Percentiles rank a stretch among this genome's conserved stretches.
phyloP scores from a whole-genome alignment of 2,888 invertebrate species.

The Dascillus cervinus region DNA sequence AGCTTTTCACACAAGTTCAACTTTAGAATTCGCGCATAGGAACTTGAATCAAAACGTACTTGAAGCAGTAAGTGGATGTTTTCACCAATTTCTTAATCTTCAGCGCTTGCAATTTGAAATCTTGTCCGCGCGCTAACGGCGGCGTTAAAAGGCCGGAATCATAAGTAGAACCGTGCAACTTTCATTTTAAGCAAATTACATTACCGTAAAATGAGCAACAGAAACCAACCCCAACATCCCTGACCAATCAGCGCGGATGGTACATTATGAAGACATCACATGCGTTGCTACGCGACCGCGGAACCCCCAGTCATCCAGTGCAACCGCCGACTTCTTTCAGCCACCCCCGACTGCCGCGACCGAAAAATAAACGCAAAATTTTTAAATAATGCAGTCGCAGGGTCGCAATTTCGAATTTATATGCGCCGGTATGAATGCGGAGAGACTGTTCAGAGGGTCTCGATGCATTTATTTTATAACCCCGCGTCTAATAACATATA shows the following conservation, averaged over 20 bases:
- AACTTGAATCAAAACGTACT: too few species aligned
- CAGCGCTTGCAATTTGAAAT: too few species aligned
- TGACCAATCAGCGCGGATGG: constrained; percentile 41
- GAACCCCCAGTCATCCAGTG: constrained; percentile 28
- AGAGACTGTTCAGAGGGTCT: constrained; percentile 10
- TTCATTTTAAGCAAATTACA: constrained; percentile 31
- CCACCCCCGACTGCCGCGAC: neutral
- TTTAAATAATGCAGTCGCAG: too few species aligned
- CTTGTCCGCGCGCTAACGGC: too few species aligned
- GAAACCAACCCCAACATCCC: constrained; percentile 32
- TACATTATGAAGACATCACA: constrained; percentile 34
- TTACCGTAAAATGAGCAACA: constrained; percentile 36
- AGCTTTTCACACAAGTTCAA: too few species aligned
- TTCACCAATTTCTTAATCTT: too few species aligned
- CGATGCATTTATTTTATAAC: constrained; percentile 20
- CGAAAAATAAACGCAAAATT: too few species aligned
- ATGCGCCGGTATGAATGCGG: constrained; percentile 11
- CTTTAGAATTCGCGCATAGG: too few species aligned
- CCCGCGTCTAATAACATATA: constrained; percentile 25
- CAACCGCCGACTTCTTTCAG: neutral
- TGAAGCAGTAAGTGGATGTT: too few species aligned
- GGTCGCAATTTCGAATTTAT: too few species aligned
- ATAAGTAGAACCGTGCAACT: constrained; percentile 8
- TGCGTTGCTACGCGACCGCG: constrained; percentile 42
- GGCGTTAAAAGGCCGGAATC: too few species aligned